Conservation (phyloP, 2,797 vertebrate genomes). For the Vireo griseus region DNA sequence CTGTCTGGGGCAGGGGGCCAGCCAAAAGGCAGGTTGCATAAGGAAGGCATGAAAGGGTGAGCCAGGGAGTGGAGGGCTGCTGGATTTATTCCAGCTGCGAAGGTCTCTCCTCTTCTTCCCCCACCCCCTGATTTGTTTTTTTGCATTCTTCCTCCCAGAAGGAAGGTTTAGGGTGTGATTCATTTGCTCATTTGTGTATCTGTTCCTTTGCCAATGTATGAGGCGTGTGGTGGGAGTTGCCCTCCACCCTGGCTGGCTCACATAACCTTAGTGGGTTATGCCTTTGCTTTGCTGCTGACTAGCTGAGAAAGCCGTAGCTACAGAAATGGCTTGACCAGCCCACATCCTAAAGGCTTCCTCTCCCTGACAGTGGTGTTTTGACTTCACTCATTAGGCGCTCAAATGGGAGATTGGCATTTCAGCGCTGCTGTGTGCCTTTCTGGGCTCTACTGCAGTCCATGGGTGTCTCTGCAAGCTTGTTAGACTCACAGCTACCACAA, state of each 20-base stretch:
- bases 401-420: not conserved
- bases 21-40: not conserved
- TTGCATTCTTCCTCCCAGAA: not conserved
- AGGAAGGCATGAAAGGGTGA: not conserved
- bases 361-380: not conserved
- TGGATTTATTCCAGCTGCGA: not conserved
- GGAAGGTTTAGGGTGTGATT: not conserved
- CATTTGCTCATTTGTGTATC: not conserved
- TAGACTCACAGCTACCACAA: not conserved
- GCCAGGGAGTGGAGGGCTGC: not conserved
- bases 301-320: not conserved
- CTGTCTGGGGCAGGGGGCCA: not conserved
- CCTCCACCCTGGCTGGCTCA: not conserved
- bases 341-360: not conserved
- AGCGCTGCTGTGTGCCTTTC: not conserved
- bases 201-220: not conserved
- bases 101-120: not conserved
- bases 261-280: not conserved
- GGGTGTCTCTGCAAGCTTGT: not conserved
- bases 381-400: not conserved
- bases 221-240: not conserved
- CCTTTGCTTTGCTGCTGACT: not conserved
- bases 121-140: not conserved
- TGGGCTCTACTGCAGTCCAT: rapidly evolving
- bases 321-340: not conserved